Evolutionary conservation across 2,113 vertebrate species (phyloP), one percentile per base, ranked within the genome.

Genomic region (Sander vitreus): DNA sequence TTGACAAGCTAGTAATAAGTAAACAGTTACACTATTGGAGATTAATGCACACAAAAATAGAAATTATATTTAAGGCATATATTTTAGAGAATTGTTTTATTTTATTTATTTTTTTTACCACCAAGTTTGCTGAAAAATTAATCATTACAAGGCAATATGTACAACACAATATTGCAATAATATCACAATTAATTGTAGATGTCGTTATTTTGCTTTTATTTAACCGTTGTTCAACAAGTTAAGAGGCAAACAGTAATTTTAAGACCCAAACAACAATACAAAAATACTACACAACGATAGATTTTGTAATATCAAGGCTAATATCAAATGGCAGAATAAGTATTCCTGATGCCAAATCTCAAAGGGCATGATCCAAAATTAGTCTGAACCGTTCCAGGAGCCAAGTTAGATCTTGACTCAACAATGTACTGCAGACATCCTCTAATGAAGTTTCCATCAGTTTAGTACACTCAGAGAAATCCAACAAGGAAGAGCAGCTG

Each of bases 301-400:
- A 0, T 45, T 45, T 33, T 43, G 5, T 74, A 27, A 64, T 53
- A 43, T 27, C 1, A 3, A 58, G 15, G 50, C 39, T 76, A 30
- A 1, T 45, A 76, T 51, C 6, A 65, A 27, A 62, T 48, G 60
- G 27, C 53, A 75, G 9, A 77, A 15, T 21, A 53, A 30, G 19
- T 68, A 23, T 59, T 80, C n/a, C 60, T 9, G 10, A 39, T 50
- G 14, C 19, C 58, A 78, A n/a, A 50, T 60, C 12, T 51, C 18
- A 83, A 51, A 78, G 62, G 67, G 65, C 83, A 47, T 19, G 11
- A 53, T 78, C 73, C 73, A 51, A 63, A 81, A 78, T 71, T 51
- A 80, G 45, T 66, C 15, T 5, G 6, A 15, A 48, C 23, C 12
- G 5, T 25, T 43, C 65, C 27, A 43, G 58, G n/a, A 73, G 55